phyloP scores from a whole-genome alignment of 2,888 invertebrate species.

The Balanococcus diminutus region DNA sequence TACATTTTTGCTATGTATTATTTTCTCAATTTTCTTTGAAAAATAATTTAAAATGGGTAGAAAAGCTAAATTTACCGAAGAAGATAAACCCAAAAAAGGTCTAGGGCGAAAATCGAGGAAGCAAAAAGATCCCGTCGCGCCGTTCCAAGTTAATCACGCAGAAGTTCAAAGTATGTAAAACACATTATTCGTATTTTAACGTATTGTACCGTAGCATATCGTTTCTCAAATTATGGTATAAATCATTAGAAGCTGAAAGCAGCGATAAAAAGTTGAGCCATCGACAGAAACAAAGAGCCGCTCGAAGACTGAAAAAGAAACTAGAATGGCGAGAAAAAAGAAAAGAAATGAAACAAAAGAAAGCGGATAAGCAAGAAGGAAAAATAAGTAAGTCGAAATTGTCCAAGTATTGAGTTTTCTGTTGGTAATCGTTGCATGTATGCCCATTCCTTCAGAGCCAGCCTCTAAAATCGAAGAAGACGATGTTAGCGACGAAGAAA shows the following conservation, averaged over 20 bases:
- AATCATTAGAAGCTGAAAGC: conserved; percentile 58
- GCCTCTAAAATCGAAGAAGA: conserved; percentile 27
- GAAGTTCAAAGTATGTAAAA: conserved; percentile 34
- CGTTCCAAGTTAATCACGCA: conserved; percentile 63
- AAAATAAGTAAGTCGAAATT: conserved; percentile 60
- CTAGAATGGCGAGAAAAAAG: conserved; percentile 61
- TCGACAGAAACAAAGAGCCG: conserved; percentile 72
- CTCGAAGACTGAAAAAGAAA: conserved; percentile 68
- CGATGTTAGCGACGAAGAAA: conserved; percentile 54
- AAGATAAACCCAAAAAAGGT: conserved; percentile 74
- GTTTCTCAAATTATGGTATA: too few species aligned
- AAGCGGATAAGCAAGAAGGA: conserved; percentile 61
- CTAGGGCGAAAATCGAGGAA: conserved; percentile 84
- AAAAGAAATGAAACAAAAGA: conserved; percentile 44
- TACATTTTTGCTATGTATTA: conserved; percentile 8
- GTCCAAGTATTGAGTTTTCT: background rate
- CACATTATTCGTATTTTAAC: background rate
- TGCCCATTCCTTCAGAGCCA: background rate
- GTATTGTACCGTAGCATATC: background rate
- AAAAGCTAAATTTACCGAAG: conserved; percentile 80
- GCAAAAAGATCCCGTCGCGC: conserved; percentile 79
- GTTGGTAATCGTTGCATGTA: conserved; percentile 9
- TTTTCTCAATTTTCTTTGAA: background rate
- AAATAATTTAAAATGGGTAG: conserved; percentile 73
- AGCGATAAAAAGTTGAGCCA: conserved; percentile 70